These are phyloP conservation scores for Episyrphus balteatus DNA, from an alignment of 1,140 invertebrate genomes.

Conservation along the genomic window DNA sequence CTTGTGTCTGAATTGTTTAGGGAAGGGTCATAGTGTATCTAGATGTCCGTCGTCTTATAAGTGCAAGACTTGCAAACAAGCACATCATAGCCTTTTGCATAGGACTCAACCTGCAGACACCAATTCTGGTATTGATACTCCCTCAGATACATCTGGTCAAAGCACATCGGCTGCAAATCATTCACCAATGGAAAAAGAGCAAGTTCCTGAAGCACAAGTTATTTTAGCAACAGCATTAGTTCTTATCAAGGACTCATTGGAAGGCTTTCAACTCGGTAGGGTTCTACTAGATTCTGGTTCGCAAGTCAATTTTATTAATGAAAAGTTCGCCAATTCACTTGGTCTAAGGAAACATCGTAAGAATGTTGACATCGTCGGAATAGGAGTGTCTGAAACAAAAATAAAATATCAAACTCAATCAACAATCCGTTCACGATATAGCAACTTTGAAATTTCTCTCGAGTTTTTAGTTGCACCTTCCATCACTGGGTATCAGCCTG, in stretches of 20 bases:
- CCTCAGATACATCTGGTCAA: too few species aligned
- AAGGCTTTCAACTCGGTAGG: not conserved
- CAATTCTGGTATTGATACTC: too few species aligned
- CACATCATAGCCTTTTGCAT: too few species aligned
- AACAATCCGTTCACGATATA: conserved; percentile 1
- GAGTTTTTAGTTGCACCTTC: conserved; percentile 4
- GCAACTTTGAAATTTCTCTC: not conserved
- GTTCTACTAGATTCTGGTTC: too few species aligned
- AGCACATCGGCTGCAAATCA: too few species aligned
- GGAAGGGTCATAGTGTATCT: too few species aligned
- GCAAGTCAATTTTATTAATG: not conserved
- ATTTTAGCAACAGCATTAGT: conserved; percentile 2
- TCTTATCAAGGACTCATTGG: not conserved
- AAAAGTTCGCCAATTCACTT: not conserved
- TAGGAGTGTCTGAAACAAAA: not conserved
- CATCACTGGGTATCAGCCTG: conserved; percentile 7
- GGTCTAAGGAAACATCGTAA: too few species aligned
- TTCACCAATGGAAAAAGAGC: not conserved
- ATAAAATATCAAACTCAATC: not conserved
- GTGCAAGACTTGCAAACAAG: too few species aligned
- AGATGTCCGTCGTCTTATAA: too few species aligned
- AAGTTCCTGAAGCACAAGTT: not conserved
- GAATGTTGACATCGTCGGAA: not conserved
- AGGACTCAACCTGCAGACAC: too few species aligned
- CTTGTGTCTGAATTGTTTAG: too few species aligned